Percentiles rank a stretch among this genome's conserved stretches.
phyloP scores from a whole-genome alignment of 2,888 invertebrate species.

The Cetonia aurata region DNA sequence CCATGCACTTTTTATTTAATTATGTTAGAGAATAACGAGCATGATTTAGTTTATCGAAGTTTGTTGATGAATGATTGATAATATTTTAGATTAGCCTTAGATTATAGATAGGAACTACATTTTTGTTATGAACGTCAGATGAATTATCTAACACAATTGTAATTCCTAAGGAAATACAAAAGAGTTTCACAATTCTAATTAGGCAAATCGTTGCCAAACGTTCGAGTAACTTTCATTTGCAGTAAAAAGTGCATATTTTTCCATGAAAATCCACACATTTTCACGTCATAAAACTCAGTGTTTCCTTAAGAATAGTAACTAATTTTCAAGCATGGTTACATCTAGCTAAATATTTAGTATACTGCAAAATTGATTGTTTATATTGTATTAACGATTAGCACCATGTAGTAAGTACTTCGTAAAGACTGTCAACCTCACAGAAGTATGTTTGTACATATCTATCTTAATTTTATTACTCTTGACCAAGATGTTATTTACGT shows the following conservation, averaged over 20 bases:
- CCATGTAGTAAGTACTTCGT: conserved; percentile 21
- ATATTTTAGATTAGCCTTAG: conserved; percentile 12
- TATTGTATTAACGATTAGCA: conserved; percentile 7
- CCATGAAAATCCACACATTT: not conserved
- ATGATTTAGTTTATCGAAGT: conserved; percentile 38
- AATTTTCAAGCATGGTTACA: conserved; percentile 43
- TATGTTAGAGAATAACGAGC: conserved; percentile 34
- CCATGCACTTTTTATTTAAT: conserved; percentile 36
- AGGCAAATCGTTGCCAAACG: not conserved
- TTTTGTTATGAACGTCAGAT: conserved; percentile 3
- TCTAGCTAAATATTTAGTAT: conserved; percentile 18
- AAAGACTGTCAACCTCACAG: conserved; percentile 44
- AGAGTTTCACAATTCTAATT: not conserved
- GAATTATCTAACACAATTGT: conserved; percentile 6
- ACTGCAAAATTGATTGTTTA: conserved; percentile 10
- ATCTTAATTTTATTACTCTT: conserved; percentile 27
- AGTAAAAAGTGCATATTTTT: not conserved
- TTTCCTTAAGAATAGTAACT: conserved; percentile 24
- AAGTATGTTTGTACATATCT: conserved; percentile 31
- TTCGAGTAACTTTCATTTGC: not conserved
- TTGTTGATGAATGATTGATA: conserved; percentile 27
- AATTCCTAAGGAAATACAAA: conserved; percentile 18
- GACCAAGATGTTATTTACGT: conserved; percentile 55
- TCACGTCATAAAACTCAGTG: conserved; percentile 4
- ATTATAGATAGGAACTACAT: not conserved